Base-by-base conservation (phyloP, 2,888 invertebrate species). In the Trachelus iudaicus region DNA sequence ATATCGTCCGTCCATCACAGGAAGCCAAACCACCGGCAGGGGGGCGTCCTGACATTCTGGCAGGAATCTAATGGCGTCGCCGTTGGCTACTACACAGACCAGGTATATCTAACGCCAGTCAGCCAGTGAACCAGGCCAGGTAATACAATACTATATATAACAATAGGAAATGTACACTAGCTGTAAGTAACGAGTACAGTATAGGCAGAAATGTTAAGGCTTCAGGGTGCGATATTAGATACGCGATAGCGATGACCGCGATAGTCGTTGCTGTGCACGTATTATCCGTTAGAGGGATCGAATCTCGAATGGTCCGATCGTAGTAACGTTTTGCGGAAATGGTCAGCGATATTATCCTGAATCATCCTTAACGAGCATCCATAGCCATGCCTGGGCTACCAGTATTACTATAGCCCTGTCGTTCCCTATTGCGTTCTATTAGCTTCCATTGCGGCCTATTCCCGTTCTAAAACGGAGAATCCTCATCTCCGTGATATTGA, bases 301-400 rank as follows among this genome's bases (percentile, higher is more conserved):
- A 75, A 37, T 56, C 40, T 78, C 75, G 69, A 75, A 31, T 77
- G 35, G 69, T 56, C 75, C 75, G 77, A 77, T 78, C 75, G 75
- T 69, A 40, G 71, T 75, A 84, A 82, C 83, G 83, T 84, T 85
- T 81, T 76, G 79, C 77, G 77, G 80, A 84, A 85, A 76, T 79
- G 81, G 81, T 78, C 82, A 80, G 77, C 81, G 79, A 80, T 81
- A 85, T 85, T 85, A 85, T 84, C 83, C 80, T 81, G 85, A 85
- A 81, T 84, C 82, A 81, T 79, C 82, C 81, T 83, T 85, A 84
- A 85, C 83, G 85, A 84, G 81, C 78, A 73, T 79, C 74, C 75
- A 77, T 73, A 79, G 81, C 69, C 79, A 76, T 69, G 71, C 73
- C 75, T 80, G 78, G 33, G 1, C 13, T 71, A 71, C 12, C 71